Conservation (phyloP, 2,113 vertebrate species). For the Coregonus clupeaformis region DNA sequence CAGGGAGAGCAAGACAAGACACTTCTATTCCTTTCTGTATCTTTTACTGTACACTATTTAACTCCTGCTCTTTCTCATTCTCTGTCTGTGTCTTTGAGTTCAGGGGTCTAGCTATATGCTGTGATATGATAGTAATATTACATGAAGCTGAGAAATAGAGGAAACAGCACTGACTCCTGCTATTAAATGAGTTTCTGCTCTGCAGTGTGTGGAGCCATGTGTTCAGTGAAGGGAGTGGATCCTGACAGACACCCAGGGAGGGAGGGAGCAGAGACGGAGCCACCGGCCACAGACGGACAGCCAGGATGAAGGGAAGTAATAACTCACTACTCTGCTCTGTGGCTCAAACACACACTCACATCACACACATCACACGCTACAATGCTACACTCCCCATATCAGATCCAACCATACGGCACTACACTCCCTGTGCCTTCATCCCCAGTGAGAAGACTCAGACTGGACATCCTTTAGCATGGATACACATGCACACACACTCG, state of each 20-base stretch:
- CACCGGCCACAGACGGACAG: constrained; percentile 5
- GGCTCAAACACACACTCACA: constrained; percentile 2
- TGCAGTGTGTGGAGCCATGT: neutral
- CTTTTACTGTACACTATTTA: neutral
- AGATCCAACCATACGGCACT: constrained; percentile 18
- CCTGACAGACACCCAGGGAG: neutral
- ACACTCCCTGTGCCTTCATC: neutral
- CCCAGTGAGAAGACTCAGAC: too few relatives aligned
- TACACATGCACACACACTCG: constrained; percentile 4
- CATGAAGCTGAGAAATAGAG: neutral
- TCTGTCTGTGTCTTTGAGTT: neutral
- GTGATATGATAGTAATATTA: neutral
- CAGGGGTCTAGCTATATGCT: neutral
- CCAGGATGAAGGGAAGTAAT: neutral
- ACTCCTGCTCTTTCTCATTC: neutral
- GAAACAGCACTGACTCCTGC: neutral
- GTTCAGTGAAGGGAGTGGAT: neutral
- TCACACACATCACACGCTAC: constrained; percentile 5
- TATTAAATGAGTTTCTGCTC: neutral
- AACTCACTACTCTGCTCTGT: constrained; percentile 4
- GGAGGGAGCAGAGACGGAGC: neutral
- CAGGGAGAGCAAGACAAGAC: too few relatives aligned
- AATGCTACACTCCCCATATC: constrained; percentile 35
- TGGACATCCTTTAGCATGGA: neutral
- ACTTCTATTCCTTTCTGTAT: too few relatives aligned